phyloP scores from a whole-genome alignment of 2,888 invertebrate species.

The Tachina fera region DNA sequence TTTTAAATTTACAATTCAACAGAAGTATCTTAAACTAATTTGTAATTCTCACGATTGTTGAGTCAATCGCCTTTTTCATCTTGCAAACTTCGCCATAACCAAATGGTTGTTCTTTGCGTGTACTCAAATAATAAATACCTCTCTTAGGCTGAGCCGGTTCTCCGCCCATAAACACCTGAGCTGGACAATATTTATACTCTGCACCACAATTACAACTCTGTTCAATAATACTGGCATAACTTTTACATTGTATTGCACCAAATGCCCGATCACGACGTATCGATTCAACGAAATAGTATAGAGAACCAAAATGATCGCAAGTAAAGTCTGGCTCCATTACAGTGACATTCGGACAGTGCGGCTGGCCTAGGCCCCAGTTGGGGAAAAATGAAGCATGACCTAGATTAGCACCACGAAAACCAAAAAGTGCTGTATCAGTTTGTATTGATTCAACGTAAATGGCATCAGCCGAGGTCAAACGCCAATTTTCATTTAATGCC shows the following conservation, averaged over 20 bases:
- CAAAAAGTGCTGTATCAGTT: slow-evolving; percentile 76
- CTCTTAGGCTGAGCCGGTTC: slow-evolving; percentile 75
- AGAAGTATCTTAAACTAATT: slow-evolving; percentile 11
- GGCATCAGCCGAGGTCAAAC: slow-evolving; percentile 77
- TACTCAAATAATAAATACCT: slow-evolving; percentile 75
- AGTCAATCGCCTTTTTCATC: slow-evolving; percentile 71
- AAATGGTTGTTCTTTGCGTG: slow-evolving; percentile 70
- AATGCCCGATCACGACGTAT: slow-evolving; percentile 72
- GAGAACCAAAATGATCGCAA: slow-evolving; percentile 75
- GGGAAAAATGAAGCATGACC: slow-evolving; percentile 80
- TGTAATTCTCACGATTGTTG: slow-evolving; percentile 70
- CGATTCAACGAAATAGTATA: slow-evolving; percentile 77
- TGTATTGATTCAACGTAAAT: slow-evolving; percentile 79
- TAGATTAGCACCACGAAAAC: slow-evolving; percentile 73
- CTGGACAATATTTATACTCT: slow-evolving; percentile 59
- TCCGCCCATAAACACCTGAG: slow-evolving; percentile 75
- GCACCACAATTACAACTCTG: slow-evolving; percentile 73
- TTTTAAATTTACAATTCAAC: background rate
- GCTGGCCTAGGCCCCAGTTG: slow-evolving; percentile 78
- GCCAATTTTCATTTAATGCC: slow-evolving; percentile 61
- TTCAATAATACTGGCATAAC: slow-evolving; percentile 68
- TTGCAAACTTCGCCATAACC: slow-evolving; percentile 74
- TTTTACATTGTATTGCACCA: slow-evolving; percentile 73
- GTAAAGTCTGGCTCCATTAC: slow-evolving; percentile 74
- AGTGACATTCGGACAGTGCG: slow-evolving; percentile 77